These are phyloP conservation scores for Saturnia japonica DNA, from an alignment of 2,888 invertebrate species.

Conservation along the genomic window DNA sequence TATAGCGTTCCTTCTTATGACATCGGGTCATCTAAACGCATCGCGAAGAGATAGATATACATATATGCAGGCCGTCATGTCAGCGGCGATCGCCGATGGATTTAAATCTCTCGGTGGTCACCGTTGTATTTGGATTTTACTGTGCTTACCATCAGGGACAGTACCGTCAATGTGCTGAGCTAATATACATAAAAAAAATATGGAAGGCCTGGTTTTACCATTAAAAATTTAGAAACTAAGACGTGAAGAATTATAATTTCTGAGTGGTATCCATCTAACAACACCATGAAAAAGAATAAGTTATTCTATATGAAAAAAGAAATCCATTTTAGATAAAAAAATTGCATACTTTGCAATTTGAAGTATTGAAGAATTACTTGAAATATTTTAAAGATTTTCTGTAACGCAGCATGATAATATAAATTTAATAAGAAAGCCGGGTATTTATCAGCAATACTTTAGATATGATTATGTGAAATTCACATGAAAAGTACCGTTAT, in stretches of 20 bases:
- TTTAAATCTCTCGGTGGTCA: too few species aligned
- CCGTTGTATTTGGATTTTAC: too few species aligned
- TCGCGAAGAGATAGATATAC: too few species aligned
- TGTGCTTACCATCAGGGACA: too few species aligned
- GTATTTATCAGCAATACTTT: not conserved
- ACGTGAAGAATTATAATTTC: not conserved
- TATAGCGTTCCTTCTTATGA: too few species aligned
- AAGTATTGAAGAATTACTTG: not conserved
- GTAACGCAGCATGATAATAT: not conserved
- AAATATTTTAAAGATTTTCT: slow-evolving; percentile 2
- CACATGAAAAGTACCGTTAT: not conserved
- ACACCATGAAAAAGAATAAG: not conserved
- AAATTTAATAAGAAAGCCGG: not conserved
- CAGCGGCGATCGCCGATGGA: too few species aligned
- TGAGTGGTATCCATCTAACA: not conserved
- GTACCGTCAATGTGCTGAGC: too few species aligned
- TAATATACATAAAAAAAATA: too few species aligned
- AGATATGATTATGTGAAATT: not conserved
- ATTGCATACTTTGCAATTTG: not conserved
- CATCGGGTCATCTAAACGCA: too few species aligned
- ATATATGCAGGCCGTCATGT: too few species aligned
- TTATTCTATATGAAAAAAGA: not conserved
- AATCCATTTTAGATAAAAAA: not conserved
- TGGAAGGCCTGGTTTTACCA: too few species aligned
- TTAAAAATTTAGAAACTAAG: not conserved